Evolutionary conservation across 2,113 vertebrate genomes (phyloP).

Genomic region (Polyodon spathula): DNA sequence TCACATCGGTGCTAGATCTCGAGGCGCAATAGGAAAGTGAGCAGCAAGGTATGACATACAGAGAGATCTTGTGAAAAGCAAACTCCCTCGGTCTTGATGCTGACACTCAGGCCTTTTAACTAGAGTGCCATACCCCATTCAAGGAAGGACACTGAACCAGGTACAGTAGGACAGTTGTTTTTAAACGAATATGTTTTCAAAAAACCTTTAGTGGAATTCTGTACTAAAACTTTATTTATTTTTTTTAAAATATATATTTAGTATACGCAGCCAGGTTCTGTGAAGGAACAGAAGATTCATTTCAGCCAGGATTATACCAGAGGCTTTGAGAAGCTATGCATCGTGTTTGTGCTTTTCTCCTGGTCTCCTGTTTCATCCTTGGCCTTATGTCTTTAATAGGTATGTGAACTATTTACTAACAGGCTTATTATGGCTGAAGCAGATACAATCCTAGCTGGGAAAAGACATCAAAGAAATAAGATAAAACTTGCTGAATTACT

Average conservation of each 20-base stretch:
- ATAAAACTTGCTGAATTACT: not conserved
- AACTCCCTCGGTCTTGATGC: not conserved
- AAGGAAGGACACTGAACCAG: no score
- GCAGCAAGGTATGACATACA: slow-evolving; percentile 14
- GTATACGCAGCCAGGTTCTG: no score
- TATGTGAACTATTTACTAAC: slow-evolving; percentile 6
- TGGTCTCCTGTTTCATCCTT: slow-evolving; percentile 18
- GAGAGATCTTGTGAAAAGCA: slow-evolving; percentile 21
- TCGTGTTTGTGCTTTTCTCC: slow-evolving; percentile 14
- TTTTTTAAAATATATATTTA: no score
- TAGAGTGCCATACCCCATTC: no score
- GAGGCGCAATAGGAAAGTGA: slow-evolving; percentile 10
- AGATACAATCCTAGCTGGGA: not conserved
- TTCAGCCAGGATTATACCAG: no score
- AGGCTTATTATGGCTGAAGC: not conserved
- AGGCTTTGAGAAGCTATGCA: slow-evolving; percentile 18
- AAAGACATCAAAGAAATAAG: not conserved
- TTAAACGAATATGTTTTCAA: no score
- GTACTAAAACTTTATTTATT: no score
- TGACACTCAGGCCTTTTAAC: no score
- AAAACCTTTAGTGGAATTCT: no score
- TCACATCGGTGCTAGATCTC: slow-evolving; percentile 16
- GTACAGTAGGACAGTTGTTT: no score
- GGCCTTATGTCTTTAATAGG: slow-evolving; percentile 22
- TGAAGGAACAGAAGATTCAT: not conserved